These are phyloP conservation scores for Ploceus nigricollis DNA, from an alignment of 2,113 vertebrate species.

Conservation along the genomic window DNA sequence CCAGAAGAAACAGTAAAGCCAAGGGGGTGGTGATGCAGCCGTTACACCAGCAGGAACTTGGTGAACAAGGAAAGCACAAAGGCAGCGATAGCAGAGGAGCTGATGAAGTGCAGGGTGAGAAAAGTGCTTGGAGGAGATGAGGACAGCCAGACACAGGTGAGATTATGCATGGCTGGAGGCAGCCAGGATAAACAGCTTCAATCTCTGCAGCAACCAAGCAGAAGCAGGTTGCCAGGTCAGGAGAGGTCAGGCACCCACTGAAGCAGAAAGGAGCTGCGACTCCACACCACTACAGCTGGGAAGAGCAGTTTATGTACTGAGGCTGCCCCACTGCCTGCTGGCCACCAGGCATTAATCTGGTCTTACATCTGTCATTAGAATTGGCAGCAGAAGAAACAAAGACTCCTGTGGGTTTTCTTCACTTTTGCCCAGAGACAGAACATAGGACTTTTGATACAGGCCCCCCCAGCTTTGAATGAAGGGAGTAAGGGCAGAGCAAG, in stretches of 20 bases:
- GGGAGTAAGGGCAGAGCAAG: neutral
- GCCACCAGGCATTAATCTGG: neutral
- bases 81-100: neutral
- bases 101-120: neutral
- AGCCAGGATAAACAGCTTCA: neutral
- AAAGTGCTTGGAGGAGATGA: neutral
- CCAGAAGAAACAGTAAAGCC: neutral
- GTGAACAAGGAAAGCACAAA: neutral
- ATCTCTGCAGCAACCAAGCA: neutral
- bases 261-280: neutral
- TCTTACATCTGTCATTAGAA: neutral
- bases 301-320: neutral
- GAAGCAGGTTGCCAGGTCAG: neutral
- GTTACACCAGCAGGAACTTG: neutral
- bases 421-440: neutral
- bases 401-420: neutral
- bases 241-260: neutral
- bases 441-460: rapidly evolving
- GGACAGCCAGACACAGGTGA: neutral
- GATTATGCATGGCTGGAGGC: neutral
- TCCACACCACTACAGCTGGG: neutral
- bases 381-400: neutral
- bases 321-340: neutral
- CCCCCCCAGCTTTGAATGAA: neutral
- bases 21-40: neutral